Base-by-base conservation (phyloP, 2,113 vertebrate genomes). In the Hypocryptadius cinnamomeus region DNA sequence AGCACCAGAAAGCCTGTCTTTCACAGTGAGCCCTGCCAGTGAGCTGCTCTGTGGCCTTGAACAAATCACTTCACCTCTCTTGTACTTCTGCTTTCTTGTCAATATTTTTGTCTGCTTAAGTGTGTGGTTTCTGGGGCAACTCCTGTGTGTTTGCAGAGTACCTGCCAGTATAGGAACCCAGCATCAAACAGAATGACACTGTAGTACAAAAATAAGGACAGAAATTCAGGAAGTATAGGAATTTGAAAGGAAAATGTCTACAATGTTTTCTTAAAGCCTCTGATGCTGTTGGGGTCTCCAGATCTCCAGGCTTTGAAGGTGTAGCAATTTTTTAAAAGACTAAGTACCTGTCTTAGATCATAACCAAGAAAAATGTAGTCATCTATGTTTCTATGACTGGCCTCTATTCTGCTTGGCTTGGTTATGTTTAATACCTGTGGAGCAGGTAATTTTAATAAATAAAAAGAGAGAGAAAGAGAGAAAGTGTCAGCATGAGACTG, bases 381-480 rank as follows among this genome's bases (percentile, higher is more conserved):
- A 72, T 80, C 85, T 51, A 19, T 45, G 31, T 31, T 96, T 93
- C 92, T 89, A 66, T 63, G 64, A 45, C 30, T 69, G 72, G 51
- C 35, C 51, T 92, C 89, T 87, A 63, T 82, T 91, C 87, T 77
- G 28, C 56, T 77, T 63, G 66, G 21, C 40, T 89, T 83, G 59
- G 59, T 80, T 87, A 84, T 50, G 72, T 79, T 96, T 95, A 95
- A 93, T 91, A 92, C 64, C 76, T 85, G 85, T 80, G 72, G 76
- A 94, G 79, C 37, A 88, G 72, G 60, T 90, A 85, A 90, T 94
- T 83, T 91, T 85, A 94, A 94, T 92, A 94, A 94, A 85, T 73
- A 77, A 85, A 94, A 87, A 83, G 45, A 50, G 39, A 95, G 16
- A 72, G 53, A 64, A 91, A 94, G 60, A 37, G 35, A 86, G 85